Conservation (phyloP, 2,888 invertebrate species). For the Erynnis tages region DNA sequence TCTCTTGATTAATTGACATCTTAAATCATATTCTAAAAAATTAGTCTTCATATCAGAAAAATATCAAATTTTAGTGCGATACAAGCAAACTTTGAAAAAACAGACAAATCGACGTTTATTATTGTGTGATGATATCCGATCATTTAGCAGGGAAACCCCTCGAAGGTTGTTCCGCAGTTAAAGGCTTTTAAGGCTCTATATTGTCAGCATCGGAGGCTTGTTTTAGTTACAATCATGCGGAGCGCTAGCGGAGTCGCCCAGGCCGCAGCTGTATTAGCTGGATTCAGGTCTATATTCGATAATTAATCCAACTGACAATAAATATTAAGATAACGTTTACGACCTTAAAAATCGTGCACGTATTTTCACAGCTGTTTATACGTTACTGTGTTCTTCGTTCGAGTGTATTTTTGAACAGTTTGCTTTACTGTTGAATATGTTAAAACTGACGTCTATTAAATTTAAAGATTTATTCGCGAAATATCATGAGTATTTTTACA, state of each 20-base stretch:
- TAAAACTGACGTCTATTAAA: no score
- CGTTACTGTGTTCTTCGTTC: background rate
- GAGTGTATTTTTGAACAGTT: no score
- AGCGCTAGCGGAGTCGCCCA: constrained; percentile 71
- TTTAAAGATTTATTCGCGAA: no score
- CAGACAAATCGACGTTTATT: background rate
- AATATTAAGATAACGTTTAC: no score
- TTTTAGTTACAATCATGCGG: constrained; percentile 71
- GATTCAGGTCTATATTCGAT: constrained; percentile 52
- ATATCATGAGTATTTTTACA: no score
- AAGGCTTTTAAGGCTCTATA: constrained; percentile 48
- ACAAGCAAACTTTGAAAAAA: background rate
- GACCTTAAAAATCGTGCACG: background rate
- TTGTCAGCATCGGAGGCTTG: constrained; percentile 46
- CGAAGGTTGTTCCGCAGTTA: constrained; percentile 53
- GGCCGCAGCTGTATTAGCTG: constrained; percentile 54
- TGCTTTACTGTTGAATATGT: no score
- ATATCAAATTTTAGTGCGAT: no score
- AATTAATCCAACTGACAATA: no score
- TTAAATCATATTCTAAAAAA: no score
- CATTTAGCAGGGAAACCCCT: constrained; percentile 47
- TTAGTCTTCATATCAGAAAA: no score
- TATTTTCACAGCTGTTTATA: background rate
- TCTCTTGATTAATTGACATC: no score
- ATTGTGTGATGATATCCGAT: constrained; percentile 6